Percentiles rank a stretch among this genome's conserved stretches.
Evolutionary conservation across 2,888 invertebrate species (phyloP).

Genomic region (Choristoneura rosaceana): DNA sequence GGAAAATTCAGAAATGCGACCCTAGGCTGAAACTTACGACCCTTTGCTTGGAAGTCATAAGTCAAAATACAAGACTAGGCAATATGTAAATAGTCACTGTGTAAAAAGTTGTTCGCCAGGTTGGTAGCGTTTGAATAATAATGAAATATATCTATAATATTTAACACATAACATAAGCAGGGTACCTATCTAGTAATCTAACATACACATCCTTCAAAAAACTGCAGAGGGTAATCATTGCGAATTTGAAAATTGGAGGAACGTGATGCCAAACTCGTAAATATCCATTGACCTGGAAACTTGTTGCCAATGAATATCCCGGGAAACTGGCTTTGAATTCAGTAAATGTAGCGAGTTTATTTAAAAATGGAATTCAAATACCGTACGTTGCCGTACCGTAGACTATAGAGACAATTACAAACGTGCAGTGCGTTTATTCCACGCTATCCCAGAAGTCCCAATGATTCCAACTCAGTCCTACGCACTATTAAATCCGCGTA

Average conservation of each 20-base stretch:
- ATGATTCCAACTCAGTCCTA: background rate
- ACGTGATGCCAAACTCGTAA: slow-evolving; percentile 1
- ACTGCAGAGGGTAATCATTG: slow-evolving; percentile 8
- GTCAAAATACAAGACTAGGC: too few species aligned
- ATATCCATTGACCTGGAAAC: slow-evolving; percentile 28
- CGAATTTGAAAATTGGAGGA: slow-evolving; percentile 8
- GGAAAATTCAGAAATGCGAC: too few species aligned
- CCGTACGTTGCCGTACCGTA: background rate
- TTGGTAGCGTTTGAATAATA: too few species aligned
- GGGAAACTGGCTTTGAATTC: slow-evolving; percentile 6
- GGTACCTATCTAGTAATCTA: background rate
- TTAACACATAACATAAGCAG: too few species aligned
- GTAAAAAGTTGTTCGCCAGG: too few species aligned
- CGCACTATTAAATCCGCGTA: background rate
- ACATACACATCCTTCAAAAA: too few species aligned
- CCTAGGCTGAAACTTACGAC: too few species aligned
- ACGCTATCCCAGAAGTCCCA: background rate
- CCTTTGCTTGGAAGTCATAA: too few species aligned
- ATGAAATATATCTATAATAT: too few species aligned
- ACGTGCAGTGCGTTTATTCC: background rate
- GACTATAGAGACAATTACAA: background rate
- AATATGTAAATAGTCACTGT: too few species aligned
- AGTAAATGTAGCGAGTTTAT: slow-evolving; percentile 12
- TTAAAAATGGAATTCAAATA: slow-evolving; percentile 11
- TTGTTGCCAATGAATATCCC: slow-evolving; percentile 31